A percentile compares a stretch with the other conserved stretches of the same genome.
Conservation (phyloP, 1,140 invertebrate genomes). For the Platyscapa corneri region DNA sequence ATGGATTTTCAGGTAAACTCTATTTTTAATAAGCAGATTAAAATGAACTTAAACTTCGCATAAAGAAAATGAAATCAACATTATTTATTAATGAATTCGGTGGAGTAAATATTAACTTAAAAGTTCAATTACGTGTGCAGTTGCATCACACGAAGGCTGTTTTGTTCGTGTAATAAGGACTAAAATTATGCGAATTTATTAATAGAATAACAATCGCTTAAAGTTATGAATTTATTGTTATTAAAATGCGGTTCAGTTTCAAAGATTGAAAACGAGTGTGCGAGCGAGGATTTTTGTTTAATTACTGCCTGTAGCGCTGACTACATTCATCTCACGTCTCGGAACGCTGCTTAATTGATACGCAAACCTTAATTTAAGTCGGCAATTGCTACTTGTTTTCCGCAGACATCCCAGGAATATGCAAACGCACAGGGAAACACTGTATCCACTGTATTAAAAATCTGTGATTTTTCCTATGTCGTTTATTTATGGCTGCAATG, state of each 20-base stretch:
- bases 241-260: not conserved
- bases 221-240: not conserved
- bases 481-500: not conserved
- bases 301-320: slow-evolving; percentile 15
- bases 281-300: not conserved
- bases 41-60: not conserved
- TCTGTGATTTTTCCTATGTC: not conserved
- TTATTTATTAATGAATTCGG: not conserved
- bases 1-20: not conserved
- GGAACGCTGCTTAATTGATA: slow-evolving; percentile 23
- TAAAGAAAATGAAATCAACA: not conserved
- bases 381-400: not conserved
- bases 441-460: not conserved
- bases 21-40: not conserved
- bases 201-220: not conserved
- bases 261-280: not conserved
- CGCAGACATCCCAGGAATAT: not conserved
- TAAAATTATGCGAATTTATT: not conserved
- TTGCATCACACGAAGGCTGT: no score
- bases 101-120: not conserved
- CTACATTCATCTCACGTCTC: not conserved
- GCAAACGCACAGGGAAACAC: not conserved
- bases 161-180: no score
- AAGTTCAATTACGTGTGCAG: no score
- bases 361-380: not conserved